Conservation (phyloP, 2,888 invertebrate genomes). For the Spilarctia lutea region DNA sequence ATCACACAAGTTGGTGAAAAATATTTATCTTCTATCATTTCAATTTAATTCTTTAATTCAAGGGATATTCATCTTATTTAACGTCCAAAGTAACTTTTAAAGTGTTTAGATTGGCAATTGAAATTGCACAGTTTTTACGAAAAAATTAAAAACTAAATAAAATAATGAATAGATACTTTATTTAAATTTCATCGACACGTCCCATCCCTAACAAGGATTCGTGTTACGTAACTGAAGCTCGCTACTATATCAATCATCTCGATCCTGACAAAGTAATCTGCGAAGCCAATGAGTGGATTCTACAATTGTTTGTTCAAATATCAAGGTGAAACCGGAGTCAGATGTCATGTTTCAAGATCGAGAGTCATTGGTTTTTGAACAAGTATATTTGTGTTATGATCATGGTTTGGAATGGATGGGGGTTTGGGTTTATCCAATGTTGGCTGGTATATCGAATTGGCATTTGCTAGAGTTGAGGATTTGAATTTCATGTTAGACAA, state of each 20-base stretch:
- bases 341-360: constrained; percentile 16
- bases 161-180: neutral
- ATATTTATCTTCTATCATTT: neutral
- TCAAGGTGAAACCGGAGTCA: constrained; percentile 21
- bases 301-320: constrained; percentile 49
- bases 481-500: neutral
- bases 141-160: neutral
- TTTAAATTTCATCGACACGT: constrained; percentile 33
- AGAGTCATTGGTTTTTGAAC: constrained; percentile 11
- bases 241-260: constrained; percentile 59
- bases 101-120: neutral
- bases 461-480: neutral
- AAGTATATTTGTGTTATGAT: neutral
- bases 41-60: neutral
- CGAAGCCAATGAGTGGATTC: constrained; percentile 62
- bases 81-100: neutral
- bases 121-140: neutral
- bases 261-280: constrained; percentile 59
- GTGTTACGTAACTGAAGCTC: constrained; percentile 43
- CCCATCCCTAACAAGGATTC: constrained; percentile 26
- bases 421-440: neutral
- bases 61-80: too few relatives aligned
- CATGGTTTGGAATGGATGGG: neutral
- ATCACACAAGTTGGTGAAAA: neutral
- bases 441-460: neutral